Evolutionary conservation across 2,888 invertebrate genomes (phyloP), one percentile per base, ranked within the genome.

Genomic region (Dolichomitus sp.): DNA sequence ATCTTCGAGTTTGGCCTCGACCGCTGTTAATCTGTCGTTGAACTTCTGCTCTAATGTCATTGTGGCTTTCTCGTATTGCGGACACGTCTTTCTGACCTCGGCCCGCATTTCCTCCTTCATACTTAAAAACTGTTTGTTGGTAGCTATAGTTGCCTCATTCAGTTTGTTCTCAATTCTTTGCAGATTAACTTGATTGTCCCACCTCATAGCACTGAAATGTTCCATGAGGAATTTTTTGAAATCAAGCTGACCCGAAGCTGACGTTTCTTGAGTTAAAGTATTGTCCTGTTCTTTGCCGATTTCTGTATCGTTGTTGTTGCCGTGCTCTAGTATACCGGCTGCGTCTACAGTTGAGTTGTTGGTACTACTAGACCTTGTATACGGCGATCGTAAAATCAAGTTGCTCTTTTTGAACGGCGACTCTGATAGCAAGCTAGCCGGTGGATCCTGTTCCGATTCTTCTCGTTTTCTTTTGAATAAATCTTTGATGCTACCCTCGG

Each of bases 381-480:
- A 7, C 14, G 27, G 54, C 11, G 54, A 54, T 5, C 14, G 54
- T 19, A 27, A 3, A 14, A 30, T 14, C 27, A 57, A 30, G 12
- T 30, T 57, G n/a, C 57, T 57, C 30, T 30, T 57, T 57, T 57
- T 57, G 23, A 57, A 30, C 57, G 33, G 30, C 6, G 57, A 57
- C 30, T 57, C 57, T 4, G 23, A 12, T 14, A 4, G 30, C 11
- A 14, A 12, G 57, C n/a, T 30, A 6, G 6, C 12, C 14, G 33
- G 11, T 14, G 4, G 14, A 5, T n/a, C 23, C 12, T 19, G 14
- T n/a, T 57, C 57, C 5, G 23, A 12, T 57, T 57, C 30, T 11
- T 23, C 19, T 11, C 57, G 11, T 57, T 57, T 57, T 30, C 30
- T 11, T 30, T 57, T 57, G 14, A 57, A 57, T 2, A 57, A 14